Evolutionary conservation across 2,888 invertebrate species (phyloP), one percentile per base, ranked within the genome.

Genomic region (Bombyx huttoni): DNA sequence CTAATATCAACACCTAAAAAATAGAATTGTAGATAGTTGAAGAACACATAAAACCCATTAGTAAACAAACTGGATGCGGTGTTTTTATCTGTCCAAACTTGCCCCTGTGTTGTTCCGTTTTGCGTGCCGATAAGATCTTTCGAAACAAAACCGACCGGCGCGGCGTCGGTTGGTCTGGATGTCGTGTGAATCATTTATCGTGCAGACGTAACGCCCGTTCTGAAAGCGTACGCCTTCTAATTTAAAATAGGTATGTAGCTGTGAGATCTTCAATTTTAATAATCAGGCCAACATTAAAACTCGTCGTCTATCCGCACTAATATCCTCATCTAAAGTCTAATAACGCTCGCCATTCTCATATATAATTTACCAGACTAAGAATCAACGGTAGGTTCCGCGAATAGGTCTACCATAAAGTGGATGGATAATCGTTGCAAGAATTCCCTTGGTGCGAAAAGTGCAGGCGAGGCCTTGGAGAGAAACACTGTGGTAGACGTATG

Each of bases 121-220:
- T 34, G 47, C 14, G 14, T 24, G 47, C 34, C 33, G 50, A 51
- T 51, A 51, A 51, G 46, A 51, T 51, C 50, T 46, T 34, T 51
- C 46, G 50, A 47, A 51, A 47, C 13, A 46, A 7, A 13, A 34
- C 7, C 48, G 47, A 48, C 48, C 48, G 48, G 48, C 48, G 48
- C 48, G 48, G 48, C 48, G 48, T 48, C 48, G 48, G 7, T 34
- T 34, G n/a, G 48, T 48, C 48, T 48, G 48, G 33, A 9, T 33
- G 6, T 9, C 33, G 34, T 40, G 40, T 40, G 40, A 40, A 40
- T 40, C 8, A 40, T 24, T 40, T 12, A 40, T 40, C 40, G 40
- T 7, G 7, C 12, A 7, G 12, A 12, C 40, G 40, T 10, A 2
- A 40, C 40, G 7, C 40, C 1, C 40, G 40, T 10, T 40, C 12